A percentile compares a stretch with the other conserved stretches of the same genome.
These are phyloP conservation scores for Cheilosia soror DNA, from an alignment of 2,888 invertebrate species.

Conservation along the genomic window DNA sequence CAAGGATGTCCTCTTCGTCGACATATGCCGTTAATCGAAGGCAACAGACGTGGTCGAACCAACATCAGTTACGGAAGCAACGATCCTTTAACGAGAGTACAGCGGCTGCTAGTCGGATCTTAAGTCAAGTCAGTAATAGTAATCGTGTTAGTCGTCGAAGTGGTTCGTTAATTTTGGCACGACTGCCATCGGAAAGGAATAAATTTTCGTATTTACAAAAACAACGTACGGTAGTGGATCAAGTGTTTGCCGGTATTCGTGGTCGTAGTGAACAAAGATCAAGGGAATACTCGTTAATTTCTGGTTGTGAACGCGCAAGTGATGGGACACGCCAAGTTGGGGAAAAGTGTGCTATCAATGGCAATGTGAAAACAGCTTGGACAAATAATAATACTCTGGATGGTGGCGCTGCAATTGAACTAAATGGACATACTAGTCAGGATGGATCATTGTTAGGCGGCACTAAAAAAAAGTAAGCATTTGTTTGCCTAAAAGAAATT, in stretches of 20 bases:
- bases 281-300: constrained; percentile 31
- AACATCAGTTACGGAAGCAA: constrained; percentile 71
- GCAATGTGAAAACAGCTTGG: constrained; percentile 56
- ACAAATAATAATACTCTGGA: constrained; percentile 24
- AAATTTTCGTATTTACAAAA: constrained; percentile 66
- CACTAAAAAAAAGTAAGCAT: constrained; percentile 55
- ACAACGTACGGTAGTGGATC: constrained; percentile 58
- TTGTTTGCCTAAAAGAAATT: no score
- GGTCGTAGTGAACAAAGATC: constrained; percentile 64
- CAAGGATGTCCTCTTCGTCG: constrained; percentile 62
- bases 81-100: constrained; percentile 57
- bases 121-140: constrained; percentile 42
- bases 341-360: constrained; percentile 15
- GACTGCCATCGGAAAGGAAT: constrained; percentile 57
- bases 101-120: constrained; percentile 31
- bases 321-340: constrained; percentile 14
- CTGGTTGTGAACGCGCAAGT: neutral
- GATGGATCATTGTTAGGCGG: constrained; percentile 39
- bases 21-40: constrained; percentile 44
- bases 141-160: constrained; percentile 46
- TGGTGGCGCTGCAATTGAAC: constrained; percentile 29
- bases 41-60: constrained; percentile 71
- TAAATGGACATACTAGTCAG: neutral
- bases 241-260: constrained; percentile 60
- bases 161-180: constrained; percentile 54